phyloP scores from a whole-genome alignment of 2,113 vertebrate genomes.

The Tichodroma muraria region DNA sequence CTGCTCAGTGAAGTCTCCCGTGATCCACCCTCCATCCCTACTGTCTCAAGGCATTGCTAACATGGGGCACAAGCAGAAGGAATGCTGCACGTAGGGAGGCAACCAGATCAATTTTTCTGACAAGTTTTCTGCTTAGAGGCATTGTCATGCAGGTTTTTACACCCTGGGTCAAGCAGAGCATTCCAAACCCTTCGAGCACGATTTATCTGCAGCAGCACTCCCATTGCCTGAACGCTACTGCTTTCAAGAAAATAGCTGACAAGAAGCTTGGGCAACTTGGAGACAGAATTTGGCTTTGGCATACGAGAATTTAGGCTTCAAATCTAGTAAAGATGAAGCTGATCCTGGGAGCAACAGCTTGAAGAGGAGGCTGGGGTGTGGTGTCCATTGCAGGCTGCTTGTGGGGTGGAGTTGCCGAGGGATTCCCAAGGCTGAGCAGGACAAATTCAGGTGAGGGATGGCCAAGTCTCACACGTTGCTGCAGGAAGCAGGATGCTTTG shows the following conservation, averaged over 20 bases:
- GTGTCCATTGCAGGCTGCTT: background rate
- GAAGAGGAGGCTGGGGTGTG: background rate
- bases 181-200: background rate
- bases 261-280: background rate
- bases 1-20: background rate
- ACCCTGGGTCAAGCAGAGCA: background rate
- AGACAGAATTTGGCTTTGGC: background rate
- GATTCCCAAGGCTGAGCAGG: background rate
- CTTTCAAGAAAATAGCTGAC: background rate
- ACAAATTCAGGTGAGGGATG: background rate
- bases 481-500: background rate
- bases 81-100: background rate
- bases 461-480: background rate
- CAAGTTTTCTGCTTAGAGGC: background rate
- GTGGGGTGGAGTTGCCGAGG: background rate
- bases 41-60: background rate
- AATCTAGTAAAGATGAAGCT: background rate
- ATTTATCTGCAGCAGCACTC: background rate
- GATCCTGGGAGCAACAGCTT: background rate
- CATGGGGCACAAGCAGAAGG: background rate
- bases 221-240: background rate
- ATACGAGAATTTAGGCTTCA: background rate
- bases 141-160: background rate
- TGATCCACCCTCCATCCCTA: background rate
- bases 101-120: background rate